Evolutionary conservation across 2,797 vertebrate genomes (phyloP).

Genomic region (Dromococcyx pavoninus): DNA sequence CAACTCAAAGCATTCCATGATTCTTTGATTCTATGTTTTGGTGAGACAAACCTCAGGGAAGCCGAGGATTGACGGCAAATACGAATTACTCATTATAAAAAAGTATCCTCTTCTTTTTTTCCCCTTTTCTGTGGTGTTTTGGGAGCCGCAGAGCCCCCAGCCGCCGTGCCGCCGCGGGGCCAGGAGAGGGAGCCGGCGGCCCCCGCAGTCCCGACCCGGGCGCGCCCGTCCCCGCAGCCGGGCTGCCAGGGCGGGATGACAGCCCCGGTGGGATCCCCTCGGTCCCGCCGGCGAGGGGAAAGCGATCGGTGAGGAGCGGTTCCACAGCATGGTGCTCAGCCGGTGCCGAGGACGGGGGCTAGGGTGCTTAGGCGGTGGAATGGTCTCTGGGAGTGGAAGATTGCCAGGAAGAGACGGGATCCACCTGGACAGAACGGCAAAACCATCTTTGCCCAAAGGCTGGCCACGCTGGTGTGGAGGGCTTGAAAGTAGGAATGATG

Average conservation of each 20-base stretch:
- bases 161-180: not conserved
- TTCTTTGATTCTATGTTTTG: not conserved
- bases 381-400: not conserved
- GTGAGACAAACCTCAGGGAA: not conserved
- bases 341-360: fast-evolving
- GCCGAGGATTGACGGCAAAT: fast-evolving
- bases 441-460: fast-evolving
- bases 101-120: too few species aligned
- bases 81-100: fast-evolving
- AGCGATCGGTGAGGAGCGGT: not conserved
- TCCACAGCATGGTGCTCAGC: not conserved
- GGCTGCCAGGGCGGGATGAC: too few species aligned
- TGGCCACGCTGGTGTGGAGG: too few species aligned
- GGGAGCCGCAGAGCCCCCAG: too few species aligned
- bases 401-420: not conserved
- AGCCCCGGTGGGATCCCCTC: fast-evolving
- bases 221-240: too few species aligned
- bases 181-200: conserved; percentile 52
- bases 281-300: fast-evolving
- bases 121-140: too few species aligned
- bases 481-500: not conserved
- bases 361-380: fast-evolving
- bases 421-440: not conserved
- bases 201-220: not conserved
- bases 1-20: too few species aligned